Evolutionary conservation across 2,888 invertebrate genomes (phyloP).

Genomic region (Rhamnusium bicolor): DNA sequence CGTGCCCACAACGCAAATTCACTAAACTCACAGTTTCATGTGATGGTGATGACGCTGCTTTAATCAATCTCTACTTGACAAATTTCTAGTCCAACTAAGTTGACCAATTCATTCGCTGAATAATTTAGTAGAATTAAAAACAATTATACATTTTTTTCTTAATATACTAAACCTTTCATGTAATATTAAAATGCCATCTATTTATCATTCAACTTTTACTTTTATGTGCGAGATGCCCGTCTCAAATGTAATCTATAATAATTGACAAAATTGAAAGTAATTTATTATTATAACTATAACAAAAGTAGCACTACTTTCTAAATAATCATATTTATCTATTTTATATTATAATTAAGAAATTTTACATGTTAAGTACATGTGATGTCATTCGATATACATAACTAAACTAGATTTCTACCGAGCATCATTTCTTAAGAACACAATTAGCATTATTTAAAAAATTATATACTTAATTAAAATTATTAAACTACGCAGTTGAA

Average conservation of each 20-base stretch:
- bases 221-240: conserved; percentile 22
- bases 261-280: conserved; percentile 46
- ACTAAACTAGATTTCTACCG: conserved; percentile 8
- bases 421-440: background rate
- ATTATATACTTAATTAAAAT: too few relatives aligned
- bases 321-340: conserved; percentile 37
- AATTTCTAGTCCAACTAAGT: too few relatives aligned
- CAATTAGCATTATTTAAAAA: background rate
- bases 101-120: too few relatives aligned
- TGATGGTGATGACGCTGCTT: too few relatives aligned
- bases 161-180: background rate
- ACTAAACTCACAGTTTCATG: too few relatives aligned
- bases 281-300: conserved; percentile 38
- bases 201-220: conserved; percentile 34
- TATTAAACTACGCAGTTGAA: too few relatives aligned
- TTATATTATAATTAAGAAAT: conserved; percentile 32
- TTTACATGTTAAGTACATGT: conserved; percentile 17
- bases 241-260: conserved; percentile 30
- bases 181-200: conserved; percentile 20
- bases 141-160: background rate
- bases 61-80: too few relatives aligned
- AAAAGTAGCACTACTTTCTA: conserved; percentile 46
- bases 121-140: too few relatives aligned
- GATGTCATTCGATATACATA: conserved; percentile 23
- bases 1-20: too few relatives aligned